phyloP scores from a whole-genome alignment of 2,888 invertebrate species.

The Cryptus armator region DNA sequence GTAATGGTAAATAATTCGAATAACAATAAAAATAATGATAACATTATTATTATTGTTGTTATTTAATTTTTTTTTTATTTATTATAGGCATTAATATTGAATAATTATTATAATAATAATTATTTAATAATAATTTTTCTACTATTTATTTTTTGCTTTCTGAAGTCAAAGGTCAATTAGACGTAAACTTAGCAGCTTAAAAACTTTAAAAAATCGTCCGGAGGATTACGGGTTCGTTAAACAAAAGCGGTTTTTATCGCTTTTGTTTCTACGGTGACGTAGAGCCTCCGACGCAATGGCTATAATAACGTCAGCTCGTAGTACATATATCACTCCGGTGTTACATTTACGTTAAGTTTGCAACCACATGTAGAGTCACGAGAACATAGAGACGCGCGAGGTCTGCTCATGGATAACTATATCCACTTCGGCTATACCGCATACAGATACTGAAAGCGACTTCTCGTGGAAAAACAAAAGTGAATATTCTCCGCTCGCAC shows the following conservation, averaged over 20 bases:
- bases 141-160: no score
- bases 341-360: constrained; percentile 26
- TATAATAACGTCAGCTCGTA: constrained; percentile 46
- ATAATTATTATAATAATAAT: no score
- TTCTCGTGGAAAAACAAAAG: constrained; percentile 19
- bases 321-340: constrained; percentile 40
- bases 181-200: no score
- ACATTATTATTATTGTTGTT: no score
- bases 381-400: constrained; percentile 21
- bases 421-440: constrained; percentile 10
- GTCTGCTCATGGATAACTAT: constrained; percentile 2
- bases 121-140: no score
- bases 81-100: no score
- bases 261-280: neutral
- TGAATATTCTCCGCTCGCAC: constrained; percentile 15
- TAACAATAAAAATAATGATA: no score
- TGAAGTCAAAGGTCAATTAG: no score
- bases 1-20: no score
- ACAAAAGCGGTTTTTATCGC: neutral
- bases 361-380: constrained; percentile 43
- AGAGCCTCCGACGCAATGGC: constrained; percentile 18
- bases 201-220: constrained; percentile 15
- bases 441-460: neutral
- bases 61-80: no score
- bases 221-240: neutral